Evolutionary conservation across 2,113 vertebrate species (phyloP).

Genomic region (Dinomys branickii): DNA sequence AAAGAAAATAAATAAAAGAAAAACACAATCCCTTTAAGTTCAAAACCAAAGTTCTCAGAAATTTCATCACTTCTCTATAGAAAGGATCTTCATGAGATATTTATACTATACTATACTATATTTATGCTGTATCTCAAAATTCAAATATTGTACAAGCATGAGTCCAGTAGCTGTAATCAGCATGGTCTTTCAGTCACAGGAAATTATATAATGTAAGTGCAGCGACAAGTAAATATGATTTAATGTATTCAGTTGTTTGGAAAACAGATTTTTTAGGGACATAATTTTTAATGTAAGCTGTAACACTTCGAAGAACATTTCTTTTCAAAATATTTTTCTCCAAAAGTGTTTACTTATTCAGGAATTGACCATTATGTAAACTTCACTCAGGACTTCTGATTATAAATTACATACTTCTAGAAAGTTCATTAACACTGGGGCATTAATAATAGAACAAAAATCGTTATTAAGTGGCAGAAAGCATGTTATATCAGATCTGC

Average conservation of each 20-base stretch:
- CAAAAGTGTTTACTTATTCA: not conserved
- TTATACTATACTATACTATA: too few species aligned
- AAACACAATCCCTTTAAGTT: not conserved
- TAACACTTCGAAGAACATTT: not conserved
- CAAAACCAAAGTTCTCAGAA: not conserved
- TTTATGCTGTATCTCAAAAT: not conserved
- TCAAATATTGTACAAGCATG: not conserved
- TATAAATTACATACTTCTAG: not conserved
- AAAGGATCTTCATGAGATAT: not conserved
- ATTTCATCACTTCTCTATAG: not conserved
- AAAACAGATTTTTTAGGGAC: not conserved
- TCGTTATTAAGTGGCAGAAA: constrained; percentile 18
- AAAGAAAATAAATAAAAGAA: not conserved
- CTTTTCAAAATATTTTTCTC: constrained; percentile 10
- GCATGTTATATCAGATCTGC: not conserved
- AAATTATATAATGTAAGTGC: not conserved
- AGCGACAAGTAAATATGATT: not conserved
- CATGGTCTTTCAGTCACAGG: not conserved
- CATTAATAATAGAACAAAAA: not conserved
- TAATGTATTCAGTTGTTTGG: not conserved
- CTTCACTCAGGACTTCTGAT: not conserved
- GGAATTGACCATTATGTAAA: not conserved
- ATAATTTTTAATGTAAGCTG: not conserved
- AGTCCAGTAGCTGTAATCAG: not conserved
- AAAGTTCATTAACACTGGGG: not conserved